phyloP scores from a whole-genome alignment of 1,140 invertebrate genomes.

The Drosophila nikananu region DNA sequence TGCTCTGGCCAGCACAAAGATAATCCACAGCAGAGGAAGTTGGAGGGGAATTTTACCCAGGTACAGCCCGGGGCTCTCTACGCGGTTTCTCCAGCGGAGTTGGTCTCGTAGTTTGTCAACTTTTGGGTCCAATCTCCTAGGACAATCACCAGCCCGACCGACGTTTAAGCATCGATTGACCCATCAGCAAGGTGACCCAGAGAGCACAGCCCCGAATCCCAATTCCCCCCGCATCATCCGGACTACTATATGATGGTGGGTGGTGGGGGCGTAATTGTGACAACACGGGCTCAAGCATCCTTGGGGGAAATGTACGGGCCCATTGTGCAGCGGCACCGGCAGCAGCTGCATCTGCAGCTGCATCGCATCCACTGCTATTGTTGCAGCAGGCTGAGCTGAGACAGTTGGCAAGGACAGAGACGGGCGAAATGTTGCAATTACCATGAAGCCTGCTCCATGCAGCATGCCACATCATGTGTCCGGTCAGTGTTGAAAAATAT shows the following conservation, averaged over 20 bases:
- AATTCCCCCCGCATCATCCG: conserved; percentile 1
- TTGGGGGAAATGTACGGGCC: conserved; percentile 51
- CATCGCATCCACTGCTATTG: conserved; percentile 40
- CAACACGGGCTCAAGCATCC: conserved; percentile 48
- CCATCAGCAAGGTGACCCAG: conserved; percentile 52
- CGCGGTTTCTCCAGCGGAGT: conserved; percentile 11
- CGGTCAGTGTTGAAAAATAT: conserved; percentile 26
- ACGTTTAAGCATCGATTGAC: conserved; percentile 61
- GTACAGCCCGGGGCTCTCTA: not conserved
- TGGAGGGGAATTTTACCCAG: not conserved
- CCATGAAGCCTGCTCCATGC: conserved; percentile 64
- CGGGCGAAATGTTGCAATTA: conserved; percentile 77
- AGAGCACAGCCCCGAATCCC: conserved; percentile 26
- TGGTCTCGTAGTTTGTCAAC: conserved; percentile 40
- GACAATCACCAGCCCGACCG: conserved; percentile 31
- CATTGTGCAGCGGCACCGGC: conserved; percentile 47
- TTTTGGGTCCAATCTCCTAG: conserved; percentile 24
- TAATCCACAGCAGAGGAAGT: conserved; percentile 41
- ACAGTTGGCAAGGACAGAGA: conserved; percentile 53
- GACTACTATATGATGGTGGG: conserved; percentile 1
- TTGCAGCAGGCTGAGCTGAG: conserved; percentile 62
- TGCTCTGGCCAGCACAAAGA: conserved; percentile 27
- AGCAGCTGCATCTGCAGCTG: conserved; percentile 41
- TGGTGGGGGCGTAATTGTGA: conserved; percentile 38
- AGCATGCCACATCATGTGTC: conserved; percentile 53